Conservation (phyloP, 2,113 vertebrate genomes). For the Monopterus albus region DNA sequence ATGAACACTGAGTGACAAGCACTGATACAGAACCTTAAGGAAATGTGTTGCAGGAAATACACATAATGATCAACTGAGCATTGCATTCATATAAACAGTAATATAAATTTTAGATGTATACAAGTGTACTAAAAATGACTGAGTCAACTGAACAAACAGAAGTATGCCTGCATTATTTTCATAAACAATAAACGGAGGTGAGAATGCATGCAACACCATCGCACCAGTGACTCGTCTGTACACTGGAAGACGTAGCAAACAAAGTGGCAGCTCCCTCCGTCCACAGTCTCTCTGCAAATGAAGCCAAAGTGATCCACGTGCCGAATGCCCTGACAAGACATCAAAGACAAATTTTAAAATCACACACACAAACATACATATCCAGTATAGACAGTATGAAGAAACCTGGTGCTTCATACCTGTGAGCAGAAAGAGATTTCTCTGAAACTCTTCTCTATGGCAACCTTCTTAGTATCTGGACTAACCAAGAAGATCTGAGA, state of each 20-base stretch:
- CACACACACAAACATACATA: not conserved
- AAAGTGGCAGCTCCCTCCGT: slow-evolving; percentile 90
- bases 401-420: slow-evolving; percentile 76
- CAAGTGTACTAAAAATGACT: not conserved
- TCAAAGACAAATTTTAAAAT: not conserved
- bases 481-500: slow-evolving; percentile 98
- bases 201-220: too few species aligned
- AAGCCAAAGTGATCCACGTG: slow-evolving; percentile 99
- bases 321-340: slow-evolving; percentile 87
- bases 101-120: not conserved
- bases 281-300: slow-evolving; percentile 94
- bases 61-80: not conserved
- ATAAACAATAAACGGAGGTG: too few species aligned
- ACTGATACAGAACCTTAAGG: not conserved
- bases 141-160: not conserved
- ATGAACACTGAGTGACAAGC: not conserved
- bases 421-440: slow-evolving; percentile 99
- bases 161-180: not conserved
- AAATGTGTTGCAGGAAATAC: not conserved
- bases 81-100: not conserved
- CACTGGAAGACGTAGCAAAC: slow-evolving; percentile 98
- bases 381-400: not conserved
- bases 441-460: slow-evolving; percentile 96
- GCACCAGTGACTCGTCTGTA: slow-evolving; percentile 94
- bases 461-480: slow-evolving; percentile 97